Evolutionary conservation across 1,140 invertebrate genomes (phyloP).

Genomic region (Cyphomyrmex costatus): DNA sequence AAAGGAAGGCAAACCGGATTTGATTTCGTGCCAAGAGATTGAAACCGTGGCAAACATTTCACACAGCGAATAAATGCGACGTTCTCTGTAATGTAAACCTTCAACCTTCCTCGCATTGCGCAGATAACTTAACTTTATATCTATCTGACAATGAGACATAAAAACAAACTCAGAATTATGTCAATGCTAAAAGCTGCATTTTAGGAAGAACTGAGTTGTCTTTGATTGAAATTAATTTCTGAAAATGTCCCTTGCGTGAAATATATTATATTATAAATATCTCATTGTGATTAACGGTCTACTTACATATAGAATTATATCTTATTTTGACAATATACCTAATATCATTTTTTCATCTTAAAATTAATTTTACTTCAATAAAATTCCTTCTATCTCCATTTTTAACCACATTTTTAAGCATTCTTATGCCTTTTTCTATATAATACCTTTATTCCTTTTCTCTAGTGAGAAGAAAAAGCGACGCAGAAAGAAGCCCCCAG

Average conservation of each 20-base stretch:
- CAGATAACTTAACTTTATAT: not conserved
- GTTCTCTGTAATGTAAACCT: not conserved
- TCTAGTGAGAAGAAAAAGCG: constrained; percentile 4
- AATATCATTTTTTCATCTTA: not conserved
- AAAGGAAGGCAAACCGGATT: constrained; percentile 4
- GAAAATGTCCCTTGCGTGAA: not conserved
- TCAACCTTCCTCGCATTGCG: not conserved
- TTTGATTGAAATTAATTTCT: not conserved
- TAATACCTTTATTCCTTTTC: constrained; percentile 29
- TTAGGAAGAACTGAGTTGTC: not conserved
- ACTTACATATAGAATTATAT: not conserved
- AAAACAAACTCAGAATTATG: not conserved
- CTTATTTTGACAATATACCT: not conserved
- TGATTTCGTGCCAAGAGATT: constrained; percentile 41
- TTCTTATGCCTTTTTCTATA: not conserved
- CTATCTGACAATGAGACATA: not conserved
- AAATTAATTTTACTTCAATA: constrained; percentile 22
- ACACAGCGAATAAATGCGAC: constrained; percentile 10
- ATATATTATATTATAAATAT: not conserved
- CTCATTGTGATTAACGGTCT: constrained; percentile 10
- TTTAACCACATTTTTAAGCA: constrained; percentile 15
- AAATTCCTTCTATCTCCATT: not conserved
- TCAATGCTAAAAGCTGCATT: not conserved
- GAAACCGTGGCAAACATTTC: constrained; percentile 3
- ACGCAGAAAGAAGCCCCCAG: not conserved